Base-by-base conservation (phyloP, 2,888 invertebrate genomes). In the Synanthedon tipuliformis region DNA sequence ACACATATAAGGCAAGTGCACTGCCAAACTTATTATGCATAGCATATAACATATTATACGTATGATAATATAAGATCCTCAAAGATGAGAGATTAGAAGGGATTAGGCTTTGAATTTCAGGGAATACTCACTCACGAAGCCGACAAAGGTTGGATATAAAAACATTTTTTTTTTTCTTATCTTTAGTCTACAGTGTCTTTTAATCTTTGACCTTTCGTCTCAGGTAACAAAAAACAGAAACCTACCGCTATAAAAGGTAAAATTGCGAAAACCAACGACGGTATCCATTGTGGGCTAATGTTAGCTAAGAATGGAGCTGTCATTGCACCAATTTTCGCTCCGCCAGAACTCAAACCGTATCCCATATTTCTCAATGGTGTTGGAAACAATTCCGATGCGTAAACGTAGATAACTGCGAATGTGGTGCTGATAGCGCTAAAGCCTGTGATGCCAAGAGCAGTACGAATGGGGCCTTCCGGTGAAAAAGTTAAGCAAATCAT, bases 361-460 rank as follows among this genome's bases (percentile, higher is more conserved):
- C 71, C 75, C 77, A 77, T 81, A 41, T 70, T 78, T 23, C 81
- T 71, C 40, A 80, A 59, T 11, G 71, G 62, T 0, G 81, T 81
- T 4, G 81, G 79, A 55, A 70, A 81, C n/a, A 79, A 54, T 53
- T 81, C 80, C 7, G 72, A 69, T 0, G 64, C 66, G 41, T 69
- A 70, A 10, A 78, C 59, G 53, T 73, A 76, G 1, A 69, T 50
- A 0, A 74, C 55, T 10, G 60, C 51, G 23, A 71, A 78, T 0
- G 61, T 61, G 0, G 62, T 51, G 15, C 56, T 65, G 0, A 62
- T 52, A 2, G 65, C 61, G 15, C 60, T 52, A 1, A 67, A 61
- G 7, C 71, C 77, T 2, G 71, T 52, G 15, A 45, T 45, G 11
- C 45, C 45, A 7, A 45, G 8, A 12, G 13, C 45, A 15, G n/a